These are phyloP conservation scores for Drosophila borborema DNA, from an alignment of 2,888 invertebrate genomes.

Conservation along the genomic window DNA sequence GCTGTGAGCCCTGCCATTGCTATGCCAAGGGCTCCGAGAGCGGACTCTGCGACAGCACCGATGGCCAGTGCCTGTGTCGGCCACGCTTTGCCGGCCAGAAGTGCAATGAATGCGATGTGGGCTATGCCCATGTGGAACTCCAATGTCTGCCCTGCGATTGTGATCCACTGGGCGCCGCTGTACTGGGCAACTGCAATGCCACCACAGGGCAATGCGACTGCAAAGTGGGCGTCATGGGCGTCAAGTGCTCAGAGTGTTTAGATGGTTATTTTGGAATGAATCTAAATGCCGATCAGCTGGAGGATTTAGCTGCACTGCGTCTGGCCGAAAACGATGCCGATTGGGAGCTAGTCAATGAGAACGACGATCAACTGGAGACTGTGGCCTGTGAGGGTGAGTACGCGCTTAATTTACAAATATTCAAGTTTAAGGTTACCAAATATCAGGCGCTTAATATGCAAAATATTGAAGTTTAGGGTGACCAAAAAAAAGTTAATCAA, in stretches of 20 bases:
- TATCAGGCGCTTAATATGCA: no score
- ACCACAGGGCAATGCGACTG: conserved; percentile 92
- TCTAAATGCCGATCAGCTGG: conserved; percentile 59
- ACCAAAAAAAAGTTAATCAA: no score
- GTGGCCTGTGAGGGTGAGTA: conserved; percentile 83
- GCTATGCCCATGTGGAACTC: conserved; percentile 90
- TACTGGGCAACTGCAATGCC: conserved; percentile 89
- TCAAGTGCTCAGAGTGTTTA: conserved; percentile 90
- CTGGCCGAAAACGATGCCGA: conserved; percentile 58
- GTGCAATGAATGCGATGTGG: conserved; percentile 89
- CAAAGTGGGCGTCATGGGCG: conserved; percentile 91
- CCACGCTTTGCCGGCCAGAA: conserved; percentile 90
- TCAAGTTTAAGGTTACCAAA: no score
- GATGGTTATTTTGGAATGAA: conserved; percentile 90
- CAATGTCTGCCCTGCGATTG: conserved; percentile 94
- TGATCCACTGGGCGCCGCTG: conserved; percentile 88
- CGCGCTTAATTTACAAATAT: background rate
- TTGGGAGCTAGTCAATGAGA: conserved; percentile 57
- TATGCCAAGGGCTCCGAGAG: conserved; percentile 90
- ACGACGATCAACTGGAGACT: conserved; percentile 20
- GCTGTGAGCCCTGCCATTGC: conserved; percentile 92
- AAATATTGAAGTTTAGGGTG: no score
- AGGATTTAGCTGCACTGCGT: conserved; percentile 65
- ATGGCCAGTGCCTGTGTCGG: conserved; percentile 92
- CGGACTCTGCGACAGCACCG: conserved; percentile 89